Base-by-base conservation (phyloP, 2,113 vertebrate genomes). In the Hassar affinis region DNA sequence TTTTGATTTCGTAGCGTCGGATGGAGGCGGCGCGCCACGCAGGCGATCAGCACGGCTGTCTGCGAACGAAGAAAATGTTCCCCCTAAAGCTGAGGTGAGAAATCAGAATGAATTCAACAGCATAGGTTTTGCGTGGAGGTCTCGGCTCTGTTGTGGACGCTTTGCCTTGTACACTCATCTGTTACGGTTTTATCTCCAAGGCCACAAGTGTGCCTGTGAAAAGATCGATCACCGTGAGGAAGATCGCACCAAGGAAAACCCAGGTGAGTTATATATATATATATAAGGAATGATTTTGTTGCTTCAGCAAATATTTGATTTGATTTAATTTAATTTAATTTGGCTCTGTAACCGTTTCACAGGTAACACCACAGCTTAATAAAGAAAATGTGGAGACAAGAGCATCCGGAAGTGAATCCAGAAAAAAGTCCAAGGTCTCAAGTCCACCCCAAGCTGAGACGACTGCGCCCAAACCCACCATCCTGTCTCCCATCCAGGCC, bases 191-290 rank as follows among this genome's bases (percentile, higher is more conserved):
- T n/a, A 17, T 59, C 47, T 35, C 85, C 81, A 78, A 92, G 91
- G 91, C 89, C 86, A 68, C 38, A 22, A 10, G 38, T 57, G 9
- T 81, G 0, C 33, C 76, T 4, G 86, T 91, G 3, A 94, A 94
- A 86, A 90, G 93, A 0, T 90, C 85, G 7, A 94, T 94, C 72
- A 87, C 89, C 0, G 91, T 95, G 33, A 92, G 88, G 86, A 95
- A 95, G 84, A 94, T 94, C 61, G 91, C 80, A 0, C 91, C 93
- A 20, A 91, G 93, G 71, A 95, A 94, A 87, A 94, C 92, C 0
- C 86, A 89, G 91, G 93, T 93, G 90, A 91, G n/a, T n/a, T n/a
- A 88, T 88, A 69, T 72, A 74, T 68, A 51, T 51, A 14, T 3
- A 49, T 17, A 38, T 15, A 7, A n/a, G 3, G 0, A 66, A 52